These are phyloP conservation scores for Galeruca laticollis DNA, from an alignment of 2,888 invertebrate species.

Conservation along the genomic window DNA sequence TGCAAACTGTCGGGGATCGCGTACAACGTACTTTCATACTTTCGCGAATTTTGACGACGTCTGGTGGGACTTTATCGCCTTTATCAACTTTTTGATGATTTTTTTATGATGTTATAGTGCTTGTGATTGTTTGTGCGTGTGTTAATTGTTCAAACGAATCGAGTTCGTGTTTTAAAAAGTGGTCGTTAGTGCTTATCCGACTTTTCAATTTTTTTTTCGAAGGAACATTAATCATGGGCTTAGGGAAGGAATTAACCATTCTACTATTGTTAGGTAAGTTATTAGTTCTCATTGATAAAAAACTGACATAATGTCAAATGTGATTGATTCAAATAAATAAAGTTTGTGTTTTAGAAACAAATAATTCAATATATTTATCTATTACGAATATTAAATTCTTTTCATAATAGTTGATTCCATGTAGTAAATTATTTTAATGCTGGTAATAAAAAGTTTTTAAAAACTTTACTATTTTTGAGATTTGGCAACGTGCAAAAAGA, in stretches of 20 bases:
- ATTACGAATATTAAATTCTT: no score
- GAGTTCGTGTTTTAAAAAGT: not conserved
- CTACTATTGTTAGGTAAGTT: slow-evolving; percentile 2
- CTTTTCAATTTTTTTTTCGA: not conserved
- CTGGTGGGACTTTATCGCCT: no score
- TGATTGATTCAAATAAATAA: no score
- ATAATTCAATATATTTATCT: no score
- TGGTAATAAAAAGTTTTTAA: no score
- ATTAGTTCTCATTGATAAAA: not conserved
- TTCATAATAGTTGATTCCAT: no score
- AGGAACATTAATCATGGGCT: not conserved
- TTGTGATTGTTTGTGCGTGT: not conserved
- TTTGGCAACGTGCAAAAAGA: no score
- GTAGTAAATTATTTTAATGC: no score
- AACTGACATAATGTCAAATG: no score
- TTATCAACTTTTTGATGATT: not conserved
- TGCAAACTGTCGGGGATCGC: slow-evolving; percentile 36
- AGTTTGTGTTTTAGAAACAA: no score
- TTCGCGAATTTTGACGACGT: slow-evolving; percentile 16
- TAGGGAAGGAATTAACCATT: slow-evolving; percentile 1
- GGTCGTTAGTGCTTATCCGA: not conserved
- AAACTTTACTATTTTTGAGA: no score
- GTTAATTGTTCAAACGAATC: not conserved
- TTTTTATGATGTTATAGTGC: not conserved
- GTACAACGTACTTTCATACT: slow-evolving; percentile 9